Conservation (phyloP, 2,888 invertebrate species). For the Punctoribates punctum region DNA sequence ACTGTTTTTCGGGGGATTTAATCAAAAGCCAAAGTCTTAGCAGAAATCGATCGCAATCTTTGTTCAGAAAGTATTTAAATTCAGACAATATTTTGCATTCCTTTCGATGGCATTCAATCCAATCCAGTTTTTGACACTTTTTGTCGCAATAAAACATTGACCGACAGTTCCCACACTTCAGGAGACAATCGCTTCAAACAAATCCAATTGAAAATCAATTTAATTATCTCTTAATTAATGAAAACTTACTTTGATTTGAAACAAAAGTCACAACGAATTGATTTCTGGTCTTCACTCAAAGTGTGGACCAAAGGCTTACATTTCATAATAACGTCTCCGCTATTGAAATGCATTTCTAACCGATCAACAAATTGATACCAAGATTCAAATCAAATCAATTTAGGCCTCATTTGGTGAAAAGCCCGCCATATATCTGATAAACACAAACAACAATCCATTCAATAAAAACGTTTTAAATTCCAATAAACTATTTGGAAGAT, state of each 20-base stretch:
- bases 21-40: conserved; percentile 35
- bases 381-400: too few relatives aligned
- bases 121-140: conserved; percentile 63
- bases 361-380: too few relatives aligned
- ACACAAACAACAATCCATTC: too few relatives aligned
- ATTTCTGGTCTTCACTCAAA: conserved; percentile 66
- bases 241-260: conserved; percentile 62
- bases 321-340: conserved; percentile 66
- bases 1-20: background rate
- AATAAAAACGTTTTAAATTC: too few relatives aligned
- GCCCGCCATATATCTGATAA: too few relatives aligned
- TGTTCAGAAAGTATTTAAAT: background rate
- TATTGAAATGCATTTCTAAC: conserved; percentile 55
- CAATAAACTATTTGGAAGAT: too few relatives aligned
- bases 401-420: too few relatives aligned
- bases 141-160: conserved; percentile 77
- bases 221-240: too few relatives aligned
- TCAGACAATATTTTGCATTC: conserved; percentile 39
- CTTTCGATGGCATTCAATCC: conserved; percentile 46
- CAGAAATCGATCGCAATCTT: conserved; percentile 41
- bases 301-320: conserved; percentile 73
- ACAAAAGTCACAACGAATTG: conserved; percentile 71
- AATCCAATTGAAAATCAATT: too few relatives aligned
- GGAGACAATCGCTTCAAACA: conserved; percentile 46
- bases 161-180: conserved; percentile 74